Conservation (phyloP, 2,113 vertebrate species). For the Cyprinodon brontotheroides region DNA sequence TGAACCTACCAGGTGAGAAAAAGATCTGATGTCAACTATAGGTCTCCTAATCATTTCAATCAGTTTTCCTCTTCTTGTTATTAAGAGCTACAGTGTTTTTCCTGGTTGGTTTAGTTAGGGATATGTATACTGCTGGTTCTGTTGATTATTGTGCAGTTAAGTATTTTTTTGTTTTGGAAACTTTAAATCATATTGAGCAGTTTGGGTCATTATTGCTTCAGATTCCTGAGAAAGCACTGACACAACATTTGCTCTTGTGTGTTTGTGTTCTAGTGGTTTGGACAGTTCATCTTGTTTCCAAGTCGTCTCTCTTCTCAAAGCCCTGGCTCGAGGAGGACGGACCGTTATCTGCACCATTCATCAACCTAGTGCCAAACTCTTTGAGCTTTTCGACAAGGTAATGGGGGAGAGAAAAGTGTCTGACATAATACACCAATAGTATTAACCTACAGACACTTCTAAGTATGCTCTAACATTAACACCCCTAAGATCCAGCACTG, state of each 20-base stretch:
- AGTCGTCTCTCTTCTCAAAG: slow-evolving; percentile 93
- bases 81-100: not conserved
- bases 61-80: not conserved
- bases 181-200: not conserved
- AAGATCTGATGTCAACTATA: not conserved
- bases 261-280: slow-evolving; percentile 82
- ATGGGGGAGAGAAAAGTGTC: not conserved
- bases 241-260: not conserved
- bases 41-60: not conserved
- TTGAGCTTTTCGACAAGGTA: slow-evolving; percentile 97
- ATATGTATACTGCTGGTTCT: not conserved
- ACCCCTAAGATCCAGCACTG: not conserved
- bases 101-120: not conserved
- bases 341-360: slow-evolving; percentile 99
- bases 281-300: slow-evolving; percentile 96
- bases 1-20: slow-evolving; percentile 91
- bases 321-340: slow-evolving; percentile 91
- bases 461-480: too few species aligned
- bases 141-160: not conserved
- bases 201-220: not conserved
- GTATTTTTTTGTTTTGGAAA: not conserved
- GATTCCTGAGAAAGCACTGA: not conserved
- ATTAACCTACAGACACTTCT: not conserved
- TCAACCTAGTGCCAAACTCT: slow-evolving; percentile 97
- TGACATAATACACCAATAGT: not conserved